A percentile compares a stretch with the other conserved stretches of the same genome.
These are phyloP conservation scores for Synodontis membranacea DNA, from an alignment of 2,113 vertebrate genomes.

Conservation along the genomic window DNA sequence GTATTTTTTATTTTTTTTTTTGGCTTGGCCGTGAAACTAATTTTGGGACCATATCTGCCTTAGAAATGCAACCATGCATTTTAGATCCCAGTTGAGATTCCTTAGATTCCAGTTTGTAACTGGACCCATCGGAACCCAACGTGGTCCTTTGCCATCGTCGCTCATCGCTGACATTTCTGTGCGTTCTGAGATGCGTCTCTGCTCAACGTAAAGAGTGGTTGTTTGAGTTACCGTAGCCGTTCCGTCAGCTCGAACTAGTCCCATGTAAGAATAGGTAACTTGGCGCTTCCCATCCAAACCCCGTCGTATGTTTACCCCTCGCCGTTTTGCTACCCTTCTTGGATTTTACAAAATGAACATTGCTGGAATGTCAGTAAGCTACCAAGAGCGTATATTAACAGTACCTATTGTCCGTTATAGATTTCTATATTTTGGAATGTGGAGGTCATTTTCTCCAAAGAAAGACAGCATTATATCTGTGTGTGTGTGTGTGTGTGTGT, in stretches of 20 bases:
- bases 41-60: neutral
- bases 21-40: neutral
- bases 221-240: neutral
- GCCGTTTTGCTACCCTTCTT: neutral
- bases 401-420: neutral
- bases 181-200: neutral
- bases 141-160: neutral
- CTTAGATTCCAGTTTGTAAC: neutral
- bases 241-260: neutral
- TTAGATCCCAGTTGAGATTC: no score
- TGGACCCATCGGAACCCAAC: neutral
- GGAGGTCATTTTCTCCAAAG: conserved; percentile 5
- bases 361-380: neutral
- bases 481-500: conserved; percentile 21
- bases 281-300: no score
- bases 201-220: neutral
- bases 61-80: neutral
- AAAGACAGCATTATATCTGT: neutral
- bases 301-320: neutral
- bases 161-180: neutral
- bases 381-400: neutral
- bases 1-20: no score
- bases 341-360: neutral
- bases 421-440: neutral
- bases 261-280: no score